Percentiles rank a stretch among this genome's conserved stretches.
Conservation (phyloP, 2,113 vertebrate genomes). For the Tupaia tana region DNA sequence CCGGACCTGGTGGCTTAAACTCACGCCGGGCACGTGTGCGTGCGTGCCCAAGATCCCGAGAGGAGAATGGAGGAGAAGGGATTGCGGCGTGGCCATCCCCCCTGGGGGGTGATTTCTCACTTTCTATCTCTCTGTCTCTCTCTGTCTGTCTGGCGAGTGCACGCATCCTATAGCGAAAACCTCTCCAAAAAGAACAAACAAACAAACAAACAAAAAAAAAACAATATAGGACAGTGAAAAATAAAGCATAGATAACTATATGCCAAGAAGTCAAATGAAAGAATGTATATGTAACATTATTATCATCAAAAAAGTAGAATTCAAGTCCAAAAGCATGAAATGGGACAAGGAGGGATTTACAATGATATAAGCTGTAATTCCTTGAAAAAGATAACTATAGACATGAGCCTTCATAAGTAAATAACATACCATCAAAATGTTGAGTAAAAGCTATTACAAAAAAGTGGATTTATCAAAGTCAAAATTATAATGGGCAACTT, state of each 20-base stretch:
- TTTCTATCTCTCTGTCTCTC: too few species aligned
- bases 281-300: not conserved
- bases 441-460: constrained; percentile 28
- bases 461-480: constrained; percentile 21
- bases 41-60: too few species aligned
- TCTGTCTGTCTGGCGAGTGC: too few species aligned
- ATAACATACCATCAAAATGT: constrained; percentile 19
- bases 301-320: not conserved
- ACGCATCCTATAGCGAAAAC: too few species aligned
- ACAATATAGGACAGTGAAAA: not conserved
- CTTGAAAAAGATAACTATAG: not conserved
- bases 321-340: constrained; percentile 42
- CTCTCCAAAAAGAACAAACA: too few species aligned
- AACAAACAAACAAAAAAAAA: too few species aligned
- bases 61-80: too few species aligned
- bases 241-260: constrained; percentile 3
- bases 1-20: too few species aligned
- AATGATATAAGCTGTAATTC: constrained; percentile 38
- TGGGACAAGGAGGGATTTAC: constrained; percentile 16
- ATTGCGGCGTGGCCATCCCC: too few species aligned
- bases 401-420: not conserved
- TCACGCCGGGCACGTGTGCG: too few species aligned
- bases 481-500: constrained; percentile 13
- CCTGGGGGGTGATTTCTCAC: too few species aligned
- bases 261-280: constrained; percentile 14